These are phyloP conservation scores for Ceyx melanurus DNA, from an alignment of 2,113 vertebrate species.

Conservation along the genomic window DNA sequence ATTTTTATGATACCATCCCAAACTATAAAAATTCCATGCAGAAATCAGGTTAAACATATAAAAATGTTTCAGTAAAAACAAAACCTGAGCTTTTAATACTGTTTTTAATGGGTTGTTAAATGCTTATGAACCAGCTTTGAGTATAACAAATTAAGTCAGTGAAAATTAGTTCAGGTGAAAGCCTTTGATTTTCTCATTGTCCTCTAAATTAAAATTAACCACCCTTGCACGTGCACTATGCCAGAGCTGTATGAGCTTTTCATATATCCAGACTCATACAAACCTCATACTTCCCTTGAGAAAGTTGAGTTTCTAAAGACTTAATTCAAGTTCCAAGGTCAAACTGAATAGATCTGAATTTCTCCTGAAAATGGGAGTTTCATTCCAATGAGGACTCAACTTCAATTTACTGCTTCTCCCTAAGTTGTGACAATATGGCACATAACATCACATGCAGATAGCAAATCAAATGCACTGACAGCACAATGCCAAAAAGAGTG, in stretches of 20 bases:
- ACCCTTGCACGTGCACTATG: constrained; percentile 55
- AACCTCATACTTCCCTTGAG: constrained; percentile 77
- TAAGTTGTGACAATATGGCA: constrained; percentile 78
- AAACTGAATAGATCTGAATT: constrained; percentile 82
- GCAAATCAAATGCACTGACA: constrained; percentile 72
- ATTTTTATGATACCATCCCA: constrained; percentile 51
- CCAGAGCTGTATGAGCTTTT: constrained; percentile 63
- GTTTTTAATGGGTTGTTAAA: constrained; percentile 73
- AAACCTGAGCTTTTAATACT: constrained; percentile 38
- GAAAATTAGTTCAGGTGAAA: constrained; percentile 80
- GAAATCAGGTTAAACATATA: constrained; percentile 53
- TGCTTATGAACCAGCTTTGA: constrained; percentile 59
- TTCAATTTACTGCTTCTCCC: constrained; percentile 81
- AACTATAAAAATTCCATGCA: constrained; percentile 60
- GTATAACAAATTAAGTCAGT: constrained; percentile 75
- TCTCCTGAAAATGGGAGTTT: constrained; percentile 81
- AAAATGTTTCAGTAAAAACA: constrained; percentile 26
- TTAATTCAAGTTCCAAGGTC: constrained; percentile 86
- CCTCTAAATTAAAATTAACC: constrained; percentile 81
- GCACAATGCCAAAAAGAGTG: constrained; percentile 71
- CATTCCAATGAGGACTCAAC: constrained; percentile 80
- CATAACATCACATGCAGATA: constrained; percentile 76
- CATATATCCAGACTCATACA: constrained; percentile 74
- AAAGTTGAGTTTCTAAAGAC: constrained; percentile 82
- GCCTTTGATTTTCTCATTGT: constrained; percentile 73